Evolutionary conservation across 2,888 invertebrate species (phyloP), one percentile per base, ranked within the genome.

Genomic region (Euclidia mi): DNA sequence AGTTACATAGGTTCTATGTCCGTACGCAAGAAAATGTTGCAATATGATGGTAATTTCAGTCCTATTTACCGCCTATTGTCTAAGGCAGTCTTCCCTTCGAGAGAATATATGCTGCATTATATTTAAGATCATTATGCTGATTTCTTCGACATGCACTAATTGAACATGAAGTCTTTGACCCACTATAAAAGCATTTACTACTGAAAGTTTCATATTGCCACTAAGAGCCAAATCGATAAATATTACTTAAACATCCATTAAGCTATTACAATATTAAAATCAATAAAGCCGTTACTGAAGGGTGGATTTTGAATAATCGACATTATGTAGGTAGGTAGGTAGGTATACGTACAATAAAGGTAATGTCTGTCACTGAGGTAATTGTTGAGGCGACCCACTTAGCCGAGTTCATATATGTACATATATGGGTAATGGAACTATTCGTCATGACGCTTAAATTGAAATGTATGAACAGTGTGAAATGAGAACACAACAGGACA

Each of bases 341-440:
- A n/a, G n/a, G n/a, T n/a, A n/a, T n/a, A 41, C 51, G 48, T 28
- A 40, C 51, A 67, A 67, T 66, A 55, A 66, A 66, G 63, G 55
- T 67, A 63, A 66, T 11, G 48, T 59, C 48, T 59, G 37, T 50
- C 37, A 41, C 32, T 18, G 35, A 14, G 58, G 58, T 63, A 55
- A 66, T 56, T 66, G 53, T 65, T 42, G 41, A 31, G 34, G 42
- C 20, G 46, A 47, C 18, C 44, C 32, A 43, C 48, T 48, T 49
- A 11, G 11, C 58, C 38, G 55, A 51, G 25, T n/a, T 18, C 18
- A 7, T 38, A 15, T 35, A n/a, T n/a, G 25, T n/a, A n/a, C 18
- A 7, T 38, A 10, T 38, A 38, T 10, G 18, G 37, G 38, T 63
- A 53, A 63, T 63, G 45, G 45, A 20, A 37, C 51, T 31, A 59